These are phyloP conservation scores for Eupithecia abbreviata DNA, from an alignment of 2,888 invertebrate genomes.

Conservation along the genomic window DNA sequence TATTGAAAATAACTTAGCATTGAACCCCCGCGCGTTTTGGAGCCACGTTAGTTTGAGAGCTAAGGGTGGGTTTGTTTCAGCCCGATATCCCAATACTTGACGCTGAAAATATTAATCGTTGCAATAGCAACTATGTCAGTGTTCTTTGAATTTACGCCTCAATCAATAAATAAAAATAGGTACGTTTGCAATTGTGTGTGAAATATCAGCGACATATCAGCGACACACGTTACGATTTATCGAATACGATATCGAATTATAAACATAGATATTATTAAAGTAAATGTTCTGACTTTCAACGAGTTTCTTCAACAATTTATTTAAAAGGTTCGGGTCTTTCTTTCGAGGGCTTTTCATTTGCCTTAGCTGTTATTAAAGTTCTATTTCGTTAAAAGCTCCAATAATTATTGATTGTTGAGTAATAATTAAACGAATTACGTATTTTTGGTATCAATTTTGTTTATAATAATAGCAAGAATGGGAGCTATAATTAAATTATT, in stretches of 20 bases:
- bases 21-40: too few species aligned
- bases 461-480: slow-evolving; percentile 19
- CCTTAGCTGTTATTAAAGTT: slow-evolving; percentile 71
- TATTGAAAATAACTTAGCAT: too few species aligned
- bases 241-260: slow-evolving; percentile 42
- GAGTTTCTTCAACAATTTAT: slow-evolving; percentile 69
- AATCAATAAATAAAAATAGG: too few species aligned
- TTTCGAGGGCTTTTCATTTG: slow-evolving; percentile 70
- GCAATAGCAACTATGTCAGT: too few species aligned
- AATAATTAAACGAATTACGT: slow-evolving; percentile 50
- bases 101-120: too few species aligned
- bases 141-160: too few species aligned
- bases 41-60: too few species aligned
- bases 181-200: too few species aligned
- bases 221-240: neutral
- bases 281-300: slow-evolving; percentile 71
- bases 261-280: slow-evolving; percentile 65
- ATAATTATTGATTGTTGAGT: slow-evolving; percentile 53
- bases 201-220: neutral
- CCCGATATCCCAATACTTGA: too few species aligned
- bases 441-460: slow-evolving; percentile 26
- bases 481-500: slow-evolving; percentile 12
- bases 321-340: slow-evolving; percentile 67
- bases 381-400: slow-evolving; percentile 63
- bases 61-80: too few species aligned